Evolutionary conservation across 2,113 vertebrate genomes (phyloP).

Genomic region (Gnathonemus echidnorhynchus): DNA sequence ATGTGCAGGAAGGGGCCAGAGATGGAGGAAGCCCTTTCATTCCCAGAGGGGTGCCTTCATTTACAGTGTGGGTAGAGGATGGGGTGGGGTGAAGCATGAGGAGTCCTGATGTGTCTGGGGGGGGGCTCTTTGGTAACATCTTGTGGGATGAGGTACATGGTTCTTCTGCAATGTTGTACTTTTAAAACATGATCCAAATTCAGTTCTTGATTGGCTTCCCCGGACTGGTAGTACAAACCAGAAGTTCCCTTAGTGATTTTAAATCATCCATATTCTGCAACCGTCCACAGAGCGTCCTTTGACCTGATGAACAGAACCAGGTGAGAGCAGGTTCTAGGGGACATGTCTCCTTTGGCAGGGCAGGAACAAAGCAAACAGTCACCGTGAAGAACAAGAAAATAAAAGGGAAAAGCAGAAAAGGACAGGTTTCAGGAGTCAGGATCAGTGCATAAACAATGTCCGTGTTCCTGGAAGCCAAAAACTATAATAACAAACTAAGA

Average conservation of each 20-base stretch:
- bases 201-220: not conserved
- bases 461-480: not conserved
- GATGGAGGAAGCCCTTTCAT: not conserved
- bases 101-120: not conserved
- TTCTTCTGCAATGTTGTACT: not conserved
- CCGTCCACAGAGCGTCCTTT: not conserved
- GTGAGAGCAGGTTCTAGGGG: not conserved
- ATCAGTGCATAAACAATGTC: not conserved
- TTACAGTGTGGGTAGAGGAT: not conserved
- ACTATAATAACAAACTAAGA: not conserved
- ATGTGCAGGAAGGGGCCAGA: not conserved
- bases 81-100: not conserved
- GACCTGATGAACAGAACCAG: not conserved
- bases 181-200: not conserved
- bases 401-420: not conserved
- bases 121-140: not conserved
- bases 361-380: not conserved
- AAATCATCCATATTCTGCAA: not conserved
- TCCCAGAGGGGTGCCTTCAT: not conserved
- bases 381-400: not conserved
- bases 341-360: not conserved
- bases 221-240: not conserved
- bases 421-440: not conserved
- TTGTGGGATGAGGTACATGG: not conserved
- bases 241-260: not conserved